phyloP scores from a whole-genome alignment of 2,888 invertebrate genomes.

The Disparrhopalites patrizii region DNA sequence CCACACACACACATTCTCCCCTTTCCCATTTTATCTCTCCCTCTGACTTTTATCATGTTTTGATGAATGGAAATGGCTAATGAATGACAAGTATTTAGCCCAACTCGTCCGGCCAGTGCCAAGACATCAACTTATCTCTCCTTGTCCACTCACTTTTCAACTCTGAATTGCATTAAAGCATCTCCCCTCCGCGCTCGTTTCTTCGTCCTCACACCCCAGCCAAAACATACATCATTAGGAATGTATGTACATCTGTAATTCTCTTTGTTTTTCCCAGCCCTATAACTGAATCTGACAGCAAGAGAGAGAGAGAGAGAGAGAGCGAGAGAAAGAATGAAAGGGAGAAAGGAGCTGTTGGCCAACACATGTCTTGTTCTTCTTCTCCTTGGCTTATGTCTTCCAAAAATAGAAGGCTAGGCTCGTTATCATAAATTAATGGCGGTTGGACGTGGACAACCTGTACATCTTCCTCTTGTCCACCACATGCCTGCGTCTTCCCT shows the following conservation, averaged over 20 bases:
- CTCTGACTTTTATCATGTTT: conserved; percentile 32
- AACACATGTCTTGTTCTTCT: too few species aligned
- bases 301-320: background rate
- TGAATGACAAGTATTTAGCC: conserved; percentile 39
- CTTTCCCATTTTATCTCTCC: conserved; percentile 1
- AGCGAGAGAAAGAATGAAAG: background rate
- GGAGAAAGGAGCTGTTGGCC: background rate
- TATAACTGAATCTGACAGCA: background rate
- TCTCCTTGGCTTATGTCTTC: too few species aligned
- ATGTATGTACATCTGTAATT: too few species aligned
- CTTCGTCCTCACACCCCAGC: conserved; percentile 20
- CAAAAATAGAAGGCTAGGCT: too few species aligned
- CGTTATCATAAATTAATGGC: too few species aligned
- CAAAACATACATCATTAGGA: too few species aligned
- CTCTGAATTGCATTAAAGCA: background rate
- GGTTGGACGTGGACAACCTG: too few species aligned
- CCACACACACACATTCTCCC: conserved; percentile 2
- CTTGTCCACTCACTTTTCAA: background rate
- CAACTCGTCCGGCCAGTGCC: background rate
- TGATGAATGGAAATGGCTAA: conserved; percentile 46
- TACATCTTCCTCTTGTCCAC: too few species aligned
- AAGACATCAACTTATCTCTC: background rate
- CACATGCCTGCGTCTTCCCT: too few species aligned
- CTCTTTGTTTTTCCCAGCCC: too few species aligned
- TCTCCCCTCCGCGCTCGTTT: conserved; percentile 8